Percentiles rank a stretch among this genome's conserved stretches.
phyloP scores from a whole-genome alignment of 2,888 invertebrate species.

The Aleiodes alternator region DNA sequence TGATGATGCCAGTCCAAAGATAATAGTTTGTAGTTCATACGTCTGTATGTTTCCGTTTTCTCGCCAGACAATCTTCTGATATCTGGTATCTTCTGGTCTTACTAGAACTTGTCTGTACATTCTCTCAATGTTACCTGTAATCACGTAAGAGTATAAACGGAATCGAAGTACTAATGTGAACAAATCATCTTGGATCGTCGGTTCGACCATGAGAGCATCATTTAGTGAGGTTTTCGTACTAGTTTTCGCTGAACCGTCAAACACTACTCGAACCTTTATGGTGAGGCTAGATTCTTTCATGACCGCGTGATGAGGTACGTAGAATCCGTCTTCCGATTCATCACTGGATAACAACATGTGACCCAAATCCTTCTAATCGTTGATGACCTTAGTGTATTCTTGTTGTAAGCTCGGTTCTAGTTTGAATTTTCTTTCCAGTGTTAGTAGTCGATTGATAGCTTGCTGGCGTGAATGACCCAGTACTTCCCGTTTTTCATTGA shows the following conservation, averaged over 20 bases:
- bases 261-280: conserved; percentile 63
- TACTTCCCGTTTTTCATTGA: conserved; percentile 33
- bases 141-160: conserved; percentile 52
- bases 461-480: conserved; percentile 41
- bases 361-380: conserved; percentile 51
- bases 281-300: conserved; percentile 56
- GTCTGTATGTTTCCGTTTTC: conserved; percentile 37
- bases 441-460: conserved; percentile 41
- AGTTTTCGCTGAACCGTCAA: conserved; percentile 60
- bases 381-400: conserved; percentile 42
- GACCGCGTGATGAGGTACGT: conserved; percentile 64
- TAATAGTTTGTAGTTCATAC: conserved; percentile 59
- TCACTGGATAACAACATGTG: conserved; percentile 48
- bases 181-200: conserved; percentile 58
- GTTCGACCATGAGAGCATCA: conserved; percentile 57
- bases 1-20: conserved; percentile 59
- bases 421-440: conserved; percentile 45
- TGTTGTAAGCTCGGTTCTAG: conserved; percentile 35
- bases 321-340: conserved; percentile 46
- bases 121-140: conserved; percentile 64
- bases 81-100: conserved; percentile 53
- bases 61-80: conserved; percentile 64
- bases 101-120: conserved; percentile 62
- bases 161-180: conserved; percentile 57
- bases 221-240: conserved; percentile 59